Evolutionary conservation across 2,888 invertebrate genomes (phyloP).

Genomic region (Tanytarsus gracilentus): DNA sequence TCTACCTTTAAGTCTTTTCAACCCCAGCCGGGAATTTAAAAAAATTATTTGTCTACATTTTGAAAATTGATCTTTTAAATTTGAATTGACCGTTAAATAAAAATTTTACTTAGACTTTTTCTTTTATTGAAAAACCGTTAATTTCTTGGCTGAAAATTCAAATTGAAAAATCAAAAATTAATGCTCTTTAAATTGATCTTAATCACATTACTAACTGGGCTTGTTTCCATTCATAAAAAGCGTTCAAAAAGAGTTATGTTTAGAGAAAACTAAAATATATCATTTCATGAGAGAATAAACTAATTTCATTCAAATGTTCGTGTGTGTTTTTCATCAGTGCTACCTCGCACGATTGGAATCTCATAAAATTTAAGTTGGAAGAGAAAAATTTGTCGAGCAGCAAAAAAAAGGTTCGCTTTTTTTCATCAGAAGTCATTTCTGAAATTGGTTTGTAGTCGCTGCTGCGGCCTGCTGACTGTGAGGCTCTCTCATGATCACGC

Average conservation of each 20-base stretch:
- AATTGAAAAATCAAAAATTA: too few relatives aligned
- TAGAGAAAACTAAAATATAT: too few relatives aligned
- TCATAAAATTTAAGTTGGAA: background rate
- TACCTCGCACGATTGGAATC: background rate
- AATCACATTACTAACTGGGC: too few relatives aligned
- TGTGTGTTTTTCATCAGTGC: background rate
- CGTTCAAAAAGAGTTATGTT: background rate
- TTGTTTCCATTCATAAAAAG: background rate
- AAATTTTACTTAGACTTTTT: background rate
- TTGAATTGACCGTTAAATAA: background rate
- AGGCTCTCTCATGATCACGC: constrained; percentile 20
- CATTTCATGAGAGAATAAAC: background rate
- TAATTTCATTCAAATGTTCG: constrained; percentile 10
- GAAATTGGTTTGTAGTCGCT: constrained; percentile 17
- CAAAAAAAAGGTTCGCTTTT: constrained; percentile 7
- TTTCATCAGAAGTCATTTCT: constrained; percentile 24
- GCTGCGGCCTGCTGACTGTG: constrained; percentile 22
- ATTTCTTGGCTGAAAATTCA: too few relatives aligned
- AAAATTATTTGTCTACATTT: background rate
- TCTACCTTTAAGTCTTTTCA: background rate
- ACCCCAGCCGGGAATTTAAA: background rate
- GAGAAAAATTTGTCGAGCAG: background rate
- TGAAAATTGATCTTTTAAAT: too few relatives aligned
- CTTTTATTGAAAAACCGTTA: too few relatives aligned
- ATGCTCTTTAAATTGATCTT: too few relatives aligned